Evolutionary conservation across 2,888 invertebrate genomes (phyloP), one percentile per base, ranked within the genome.

Genomic region (Troides oblongomaculatus): DNA sequence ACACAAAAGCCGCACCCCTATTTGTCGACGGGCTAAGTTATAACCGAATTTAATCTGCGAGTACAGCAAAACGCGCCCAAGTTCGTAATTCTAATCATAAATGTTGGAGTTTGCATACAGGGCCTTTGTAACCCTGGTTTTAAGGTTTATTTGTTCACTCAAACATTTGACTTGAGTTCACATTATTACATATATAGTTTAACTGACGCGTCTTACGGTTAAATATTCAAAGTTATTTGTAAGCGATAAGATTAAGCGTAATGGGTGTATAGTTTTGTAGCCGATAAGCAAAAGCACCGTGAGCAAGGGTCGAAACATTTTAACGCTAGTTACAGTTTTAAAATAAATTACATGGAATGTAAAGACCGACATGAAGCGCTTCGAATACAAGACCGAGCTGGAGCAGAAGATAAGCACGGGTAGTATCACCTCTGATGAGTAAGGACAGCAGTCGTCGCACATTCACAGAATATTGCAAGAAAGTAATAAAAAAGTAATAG

Each of bases 171-270:
- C 25, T 61, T 39, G 23, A 46, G 14, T 39, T 10, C 46, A 46
- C 46, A 46, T 23, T n/a, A 58, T 53, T 53, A 53, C 18, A 7
- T 12, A 23, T 58, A 58, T 57, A 58, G 64, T 30, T 70, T 71
- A 71, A 62, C 67, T 71, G 74, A 77, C 73, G 74, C 69, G 72
- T 69, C 72, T 75, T 68, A 67, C 68, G 68, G 72, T 68, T 6
- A 25, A 39, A 60, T 64, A 61, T 62, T 62, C 62, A 69, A 74
- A 70, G 81, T 82, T 87, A 88, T 88, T 88, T 86, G 84, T 81
- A 71, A 68, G 67, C 73, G 84, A 84, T 85, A 85, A 84, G 68
- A 74, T 64, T 82, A 82, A 87, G 85, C 83, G 82, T 84, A 87
- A 87, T 80, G 83, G 81, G 80, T 74, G 68, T 76, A 79, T 72